Evolutionary conservation across 2,797 vertebrate genomes (phyloP), one percentile per base, ranked within the genome.

Genomic region (Taenioides sp.): DNA sequence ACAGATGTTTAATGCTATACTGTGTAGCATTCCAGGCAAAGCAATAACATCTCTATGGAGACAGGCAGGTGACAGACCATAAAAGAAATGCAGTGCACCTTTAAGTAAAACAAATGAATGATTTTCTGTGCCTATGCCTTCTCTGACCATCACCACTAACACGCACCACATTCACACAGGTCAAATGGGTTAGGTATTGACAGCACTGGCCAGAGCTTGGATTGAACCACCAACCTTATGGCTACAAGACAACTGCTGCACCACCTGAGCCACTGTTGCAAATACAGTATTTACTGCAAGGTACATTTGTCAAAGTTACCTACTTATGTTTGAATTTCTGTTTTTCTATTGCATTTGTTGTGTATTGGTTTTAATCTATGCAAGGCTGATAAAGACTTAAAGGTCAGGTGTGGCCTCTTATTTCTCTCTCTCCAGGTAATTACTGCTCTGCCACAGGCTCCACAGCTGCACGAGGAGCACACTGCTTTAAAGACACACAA

Each of bases 361-460:
- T 74, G 73, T 69, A 58, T 54, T 55, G 67, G 75, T 49, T 72
- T n/a, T 71, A 73, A 60, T 73, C 59, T 73, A 25, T 62, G 59
- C 14, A 49, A 17, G 81, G 79, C 66, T 80, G 86, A 90, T 83
- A 83, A 83, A 85, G 84, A 87, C 76, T 79, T 80, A 90, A 88
- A 91, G 90, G 86, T 89, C 89, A 90, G 85, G 80, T 81, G 79
- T 81, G 83, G 77, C 80, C 71, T 85, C 84, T 84, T 76, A 80
- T 84, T 80, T 77, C 82, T 83, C 73, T 75, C 78, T 87, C 87
- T 86, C 79, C 74, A 86, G 80, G 85, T 91, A 91, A 91, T 92
- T 91, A 90, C 86, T 86, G 82, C 81, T 86, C 73, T 80, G 79
- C 82, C 75, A 84, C 81, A 75, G 76, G 75, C 75, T 77, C 79